Evolutionary conservation across 2,797 vertebrate species (phyloP).

Genomic region (Cossypha niveicapilla): DNA sequence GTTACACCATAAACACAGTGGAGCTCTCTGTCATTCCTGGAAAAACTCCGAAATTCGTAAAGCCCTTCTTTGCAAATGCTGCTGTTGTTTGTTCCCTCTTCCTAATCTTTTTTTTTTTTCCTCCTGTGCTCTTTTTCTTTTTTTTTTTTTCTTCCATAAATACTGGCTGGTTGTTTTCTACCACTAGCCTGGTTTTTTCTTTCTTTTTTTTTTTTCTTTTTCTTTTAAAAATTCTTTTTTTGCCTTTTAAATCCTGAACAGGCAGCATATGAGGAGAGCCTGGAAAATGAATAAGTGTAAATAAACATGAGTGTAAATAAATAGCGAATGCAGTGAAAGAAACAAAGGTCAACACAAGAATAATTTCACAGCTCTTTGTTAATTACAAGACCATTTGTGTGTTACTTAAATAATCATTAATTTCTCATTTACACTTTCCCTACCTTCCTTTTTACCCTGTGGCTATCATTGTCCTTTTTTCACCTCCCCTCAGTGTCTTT

Average conservation of each 20-base stretch:
- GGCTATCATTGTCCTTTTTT: conserved; percentile 78
- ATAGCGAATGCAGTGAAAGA: conserved; percentile 74
- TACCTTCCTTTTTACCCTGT: conserved; percentile 76
- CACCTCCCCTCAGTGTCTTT: conserved; percentile 75
- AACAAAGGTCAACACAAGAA: conserved; percentile 81
- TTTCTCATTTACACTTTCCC: conserved; percentile 83
- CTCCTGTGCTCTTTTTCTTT: background rate
- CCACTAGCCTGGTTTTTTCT: background rate
- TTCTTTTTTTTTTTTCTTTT: background rate
- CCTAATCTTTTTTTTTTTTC: background rate
- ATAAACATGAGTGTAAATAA: conserved; percentile 78
- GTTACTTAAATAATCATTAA: conserved; percentile 85
- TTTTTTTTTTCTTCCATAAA: background rate
- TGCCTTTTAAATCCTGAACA: background rate
- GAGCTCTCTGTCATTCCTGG: conserved; percentile 76
- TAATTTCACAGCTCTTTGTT: conserved; percentile 82
- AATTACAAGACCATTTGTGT: conserved; percentile 84
- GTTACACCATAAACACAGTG: conserved; percentile 77
- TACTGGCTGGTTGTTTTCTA: background rate
- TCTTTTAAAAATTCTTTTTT: background rate
- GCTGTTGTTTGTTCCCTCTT: conserved; percentile 36
- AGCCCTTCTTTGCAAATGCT: conserved; percentile 67
- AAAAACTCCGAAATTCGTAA: conserved; percentile 77
- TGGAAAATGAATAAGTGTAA: conserved; percentile 74
- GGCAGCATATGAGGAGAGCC: conserved; percentile 17